Conservation (phyloP, 2,113 vertebrate species). For the Tychaedon coryphoeus region DNA sequence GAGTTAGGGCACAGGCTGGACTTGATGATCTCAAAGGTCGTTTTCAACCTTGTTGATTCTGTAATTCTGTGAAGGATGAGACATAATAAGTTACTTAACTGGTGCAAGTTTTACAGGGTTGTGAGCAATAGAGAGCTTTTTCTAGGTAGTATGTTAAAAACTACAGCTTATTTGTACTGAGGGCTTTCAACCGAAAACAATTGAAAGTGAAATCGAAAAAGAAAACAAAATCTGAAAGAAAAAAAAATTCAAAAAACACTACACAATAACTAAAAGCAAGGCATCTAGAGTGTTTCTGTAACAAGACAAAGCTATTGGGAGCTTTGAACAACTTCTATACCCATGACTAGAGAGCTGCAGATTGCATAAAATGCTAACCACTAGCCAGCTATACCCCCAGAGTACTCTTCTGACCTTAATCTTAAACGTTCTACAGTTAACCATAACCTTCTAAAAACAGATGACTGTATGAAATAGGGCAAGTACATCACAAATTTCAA, state of each 20-base stretch:
- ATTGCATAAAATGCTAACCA: background rate
- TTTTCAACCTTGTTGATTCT: background rate
- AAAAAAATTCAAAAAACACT: background rate
- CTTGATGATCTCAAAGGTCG: background rate
- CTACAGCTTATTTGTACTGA: background rate
- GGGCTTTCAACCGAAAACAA: background rate
- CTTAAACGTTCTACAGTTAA: background rate
- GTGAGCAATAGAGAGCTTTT: background rate
- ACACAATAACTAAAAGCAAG: background rate
- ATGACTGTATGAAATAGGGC: background rate
- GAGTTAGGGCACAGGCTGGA: background rate
- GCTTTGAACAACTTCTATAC: background rate
- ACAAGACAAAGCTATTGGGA: background rate
- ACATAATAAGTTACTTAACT: background rate
- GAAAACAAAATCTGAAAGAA: background rate
- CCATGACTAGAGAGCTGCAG: background rate
- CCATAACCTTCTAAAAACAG: background rate
- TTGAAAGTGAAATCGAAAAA: background rate
- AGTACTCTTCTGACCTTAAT: background rate
- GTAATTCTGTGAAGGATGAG: background rate
- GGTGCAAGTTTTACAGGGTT: background rate
- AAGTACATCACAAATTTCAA: background rate
- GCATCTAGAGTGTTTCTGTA: background rate
- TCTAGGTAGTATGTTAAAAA: background rate
- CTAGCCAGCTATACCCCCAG: background rate